These are phyloP conservation scores for Propsilocerus akamusi DNA, from an alignment of 1,140 invertebrate species.

Conservation along the genomic window DNA sequence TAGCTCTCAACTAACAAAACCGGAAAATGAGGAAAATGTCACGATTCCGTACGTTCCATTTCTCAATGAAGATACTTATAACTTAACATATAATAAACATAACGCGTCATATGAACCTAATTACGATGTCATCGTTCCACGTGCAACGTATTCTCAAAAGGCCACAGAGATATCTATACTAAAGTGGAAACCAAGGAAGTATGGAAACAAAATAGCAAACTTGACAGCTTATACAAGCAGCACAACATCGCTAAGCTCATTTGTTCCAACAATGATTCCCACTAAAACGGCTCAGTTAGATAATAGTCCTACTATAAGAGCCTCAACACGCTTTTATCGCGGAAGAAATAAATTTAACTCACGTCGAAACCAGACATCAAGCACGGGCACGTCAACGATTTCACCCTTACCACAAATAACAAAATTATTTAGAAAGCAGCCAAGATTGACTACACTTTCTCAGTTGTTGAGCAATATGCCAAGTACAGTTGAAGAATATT, in stretches of 20 bases:
- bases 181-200: conserved; percentile 17
- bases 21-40: neutral
- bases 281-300: neutral
- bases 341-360: neutral
- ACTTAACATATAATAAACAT: neutral
- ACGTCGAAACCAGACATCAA: neutral
- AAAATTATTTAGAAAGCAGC: too few relatives aligned
- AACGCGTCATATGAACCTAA: neutral
- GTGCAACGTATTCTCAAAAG: neutral
- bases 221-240: neutral
- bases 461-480: neutral
- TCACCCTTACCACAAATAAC: too few relatives aligned
- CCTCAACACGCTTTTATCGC: neutral
- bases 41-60: neutral
- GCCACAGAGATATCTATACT: conserved; percentile 12
- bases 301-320: neutral
- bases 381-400: neutral
- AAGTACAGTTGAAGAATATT: neutral
- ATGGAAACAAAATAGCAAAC: conserved; percentile 9
- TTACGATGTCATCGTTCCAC: neutral
- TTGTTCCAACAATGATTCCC: neutral
- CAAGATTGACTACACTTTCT: neutral
- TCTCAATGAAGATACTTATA: neutral
- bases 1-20: neutral
- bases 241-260: neutral